Evolutionary conservation across 2,113 vertebrate genomes (phyloP).

Genomic region (Oryzias melastigma): DNA sequence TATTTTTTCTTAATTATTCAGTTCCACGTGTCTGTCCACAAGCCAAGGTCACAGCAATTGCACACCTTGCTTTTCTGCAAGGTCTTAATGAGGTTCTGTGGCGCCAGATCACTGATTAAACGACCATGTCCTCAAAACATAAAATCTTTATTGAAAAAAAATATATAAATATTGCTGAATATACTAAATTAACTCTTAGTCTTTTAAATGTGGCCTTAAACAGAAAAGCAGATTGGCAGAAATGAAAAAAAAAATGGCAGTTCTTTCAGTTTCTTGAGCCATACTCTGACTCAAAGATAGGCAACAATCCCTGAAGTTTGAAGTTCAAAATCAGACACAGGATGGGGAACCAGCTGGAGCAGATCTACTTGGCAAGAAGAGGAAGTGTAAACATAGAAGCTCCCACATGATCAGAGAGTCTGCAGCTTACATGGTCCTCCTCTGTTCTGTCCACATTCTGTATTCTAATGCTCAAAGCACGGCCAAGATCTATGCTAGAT

Average conservation of each 20-base stretch:
- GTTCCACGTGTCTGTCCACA: too few relatives aligned
- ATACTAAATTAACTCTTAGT: too few relatives aligned
- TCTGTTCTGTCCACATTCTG: constrained; percentile 31
- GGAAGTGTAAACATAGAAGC: constrained; percentile 31
- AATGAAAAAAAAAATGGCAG: background rate
- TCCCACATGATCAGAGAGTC: constrained; percentile 35
- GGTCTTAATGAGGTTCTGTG: too few relatives aligned
- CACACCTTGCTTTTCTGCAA: too few relatives aligned
- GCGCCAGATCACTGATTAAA: too few relatives aligned
- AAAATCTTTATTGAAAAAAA: too few relatives aligned
- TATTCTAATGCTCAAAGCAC: constrained; percentile 41
- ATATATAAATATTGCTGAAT: too few relatives aligned
- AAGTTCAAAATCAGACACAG: constrained; percentile 24
- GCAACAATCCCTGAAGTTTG: background rate
- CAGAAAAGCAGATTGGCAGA: too few relatives aligned
- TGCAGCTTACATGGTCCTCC: constrained; percentile 29
- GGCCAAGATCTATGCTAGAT: constrained; percentile 38
- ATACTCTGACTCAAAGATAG: constrained; percentile 17
- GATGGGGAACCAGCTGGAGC: constrained; percentile 26
- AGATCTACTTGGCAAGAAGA: constrained; percentile 47
- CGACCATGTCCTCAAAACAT: too few relatives aligned
- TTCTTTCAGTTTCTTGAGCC: constrained; percentile 5
- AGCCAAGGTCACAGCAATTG: too few relatives aligned
- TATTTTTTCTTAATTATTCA: too few relatives aligned
- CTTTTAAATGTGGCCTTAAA: too few relatives aligned